A percentile compares a stretch with the other conserved stretches of the same genome.
phyloP scores from a whole-genome alignment of 2,113 vertebrate genomes.

The Microcebus tavaratra region DNA sequence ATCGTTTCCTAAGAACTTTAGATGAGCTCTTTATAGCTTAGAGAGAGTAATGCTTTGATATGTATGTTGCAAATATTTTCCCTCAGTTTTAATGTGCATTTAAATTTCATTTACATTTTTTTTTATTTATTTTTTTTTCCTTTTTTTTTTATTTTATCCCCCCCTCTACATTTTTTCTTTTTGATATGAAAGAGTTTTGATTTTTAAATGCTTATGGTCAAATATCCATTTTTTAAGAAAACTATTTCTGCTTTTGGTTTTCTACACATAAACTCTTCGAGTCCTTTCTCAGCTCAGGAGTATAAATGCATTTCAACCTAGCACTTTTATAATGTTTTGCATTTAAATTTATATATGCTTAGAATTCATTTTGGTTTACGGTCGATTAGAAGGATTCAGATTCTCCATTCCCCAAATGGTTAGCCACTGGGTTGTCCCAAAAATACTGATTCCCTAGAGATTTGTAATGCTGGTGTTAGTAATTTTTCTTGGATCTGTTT shows the following conservation, averaged over 20 bases:
- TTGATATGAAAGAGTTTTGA: background rate
- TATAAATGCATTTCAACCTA: background rate
- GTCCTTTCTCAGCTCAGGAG: background rate
- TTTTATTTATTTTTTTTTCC: background rate
- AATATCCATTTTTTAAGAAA: background rate
- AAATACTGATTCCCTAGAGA: background rate
- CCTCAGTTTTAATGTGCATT: background rate
- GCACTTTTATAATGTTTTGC: background rate
- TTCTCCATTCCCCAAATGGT: background rate
- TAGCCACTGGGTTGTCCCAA: background rate
- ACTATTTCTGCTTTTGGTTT: background rate
- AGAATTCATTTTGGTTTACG: background rate
- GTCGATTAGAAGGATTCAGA: background rate
- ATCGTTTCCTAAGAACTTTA: background rate
- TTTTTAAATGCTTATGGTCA: background rate
- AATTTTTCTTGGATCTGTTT: background rate
- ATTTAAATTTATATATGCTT: background rate
- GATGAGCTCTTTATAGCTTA: background rate
- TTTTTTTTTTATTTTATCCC: constrained; percentile 48
- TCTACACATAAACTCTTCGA: background rate
- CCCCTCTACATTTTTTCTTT: no score
- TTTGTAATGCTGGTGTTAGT: background rate
- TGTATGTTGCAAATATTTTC: background rate
- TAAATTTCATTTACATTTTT: background rate
- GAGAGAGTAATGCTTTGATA: background rate